Evolutionary conservation across 2,888 invertebrate species (phyloP).

Genomic region (Troilus luridus): DNA sequence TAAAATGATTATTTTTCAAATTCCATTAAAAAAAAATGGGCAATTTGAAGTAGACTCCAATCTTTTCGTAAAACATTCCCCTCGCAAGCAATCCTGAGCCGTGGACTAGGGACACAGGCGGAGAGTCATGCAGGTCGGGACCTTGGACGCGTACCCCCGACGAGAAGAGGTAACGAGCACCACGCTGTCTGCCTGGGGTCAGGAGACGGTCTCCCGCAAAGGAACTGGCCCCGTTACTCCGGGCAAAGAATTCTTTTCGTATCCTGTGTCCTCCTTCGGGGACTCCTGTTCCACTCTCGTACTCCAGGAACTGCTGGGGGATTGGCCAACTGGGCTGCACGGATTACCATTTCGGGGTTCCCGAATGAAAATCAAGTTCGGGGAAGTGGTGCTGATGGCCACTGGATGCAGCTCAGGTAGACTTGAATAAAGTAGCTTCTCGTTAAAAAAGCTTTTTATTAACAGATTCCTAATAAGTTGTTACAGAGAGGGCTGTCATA

Average conservation of each 20-base stretch:
- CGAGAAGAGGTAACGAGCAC: slow-evolving; percentile 34
- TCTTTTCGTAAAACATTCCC: background rate
- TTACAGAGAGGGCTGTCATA: no score
- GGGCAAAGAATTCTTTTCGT: slow-evolving; percentile 45
- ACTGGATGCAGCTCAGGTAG: background rate
- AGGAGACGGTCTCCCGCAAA: slow-evolving; percentile 31
- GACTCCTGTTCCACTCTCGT: slow-evolving; percentile 39
- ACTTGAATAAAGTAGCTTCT: background rate
- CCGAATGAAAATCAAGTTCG: background rate
- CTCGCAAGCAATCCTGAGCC: background rate
- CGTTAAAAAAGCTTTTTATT: background rate
- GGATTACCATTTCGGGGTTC: background rate
- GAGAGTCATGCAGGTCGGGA: background rate
- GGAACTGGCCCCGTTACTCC: slow-evolving; percentile 44
- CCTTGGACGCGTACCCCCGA: background rate
- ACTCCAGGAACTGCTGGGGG: background rate
- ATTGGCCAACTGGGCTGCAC: background rate
- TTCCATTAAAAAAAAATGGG: no score
- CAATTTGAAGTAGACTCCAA: background rate
- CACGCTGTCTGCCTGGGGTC: slow-evolving; percentile 40
- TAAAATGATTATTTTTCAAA: no score
- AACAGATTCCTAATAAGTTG: no score
- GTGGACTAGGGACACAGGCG: background rate
- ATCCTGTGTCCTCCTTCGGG: slow-evolving; percentile 44
- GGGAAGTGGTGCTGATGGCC: background rate